Base-by-base conservation (phyloP, 2,888 invertebrate genomes). In the Agonopterix alstromeriana region DNA sequence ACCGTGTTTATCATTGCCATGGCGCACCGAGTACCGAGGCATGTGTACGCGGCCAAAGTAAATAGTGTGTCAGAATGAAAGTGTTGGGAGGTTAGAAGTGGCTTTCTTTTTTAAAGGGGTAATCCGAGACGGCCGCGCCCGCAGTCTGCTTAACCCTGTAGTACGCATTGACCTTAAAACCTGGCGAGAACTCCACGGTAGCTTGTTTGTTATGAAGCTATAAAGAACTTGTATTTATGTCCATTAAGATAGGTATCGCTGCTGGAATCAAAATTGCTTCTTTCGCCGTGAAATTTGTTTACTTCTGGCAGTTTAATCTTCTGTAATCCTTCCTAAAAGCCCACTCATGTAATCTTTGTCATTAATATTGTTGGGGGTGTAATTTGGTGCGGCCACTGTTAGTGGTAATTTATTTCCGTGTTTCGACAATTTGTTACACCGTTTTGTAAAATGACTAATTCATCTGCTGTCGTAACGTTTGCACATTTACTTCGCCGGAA, bases 121-220 rank as follows among this genome's bases (percentile, higher is more conserved):
- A 63, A 75, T 70, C 70, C 72, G 71, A 38, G 38, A 10, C 9
- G 42, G 65, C 76, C 76, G 77, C 83, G 81, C 81, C 81, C 81
- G 82, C 77, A 71, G 70, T 69, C 70, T 74, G 27, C 27, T 70
- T 68, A 71, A 73, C 76, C 71, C 74, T 76, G 73, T 70, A 77
- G 11, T n/a, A 10, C 10, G 42, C 12, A 73, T 77, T 77, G 82
- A 82, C 81, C 82, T 82, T 83, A 83, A 77, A 77, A 57, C 65
- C 58, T 64, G 58, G 56, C 53, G 61, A 57, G 55, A 48, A 49
- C 54, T 51, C 27, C 57, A 57, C 65, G 59, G 60, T 56, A 55
- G 55, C 67, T 60, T 71, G 77, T 75, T 79, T 81, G 73, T 75
- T 77, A 73, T 73, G 66, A 67, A 67, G 64, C 69, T 57, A 59